Conservation (phyloP, 2,888 invertebrate species). For the Protophormia terraenovae region DNA sequence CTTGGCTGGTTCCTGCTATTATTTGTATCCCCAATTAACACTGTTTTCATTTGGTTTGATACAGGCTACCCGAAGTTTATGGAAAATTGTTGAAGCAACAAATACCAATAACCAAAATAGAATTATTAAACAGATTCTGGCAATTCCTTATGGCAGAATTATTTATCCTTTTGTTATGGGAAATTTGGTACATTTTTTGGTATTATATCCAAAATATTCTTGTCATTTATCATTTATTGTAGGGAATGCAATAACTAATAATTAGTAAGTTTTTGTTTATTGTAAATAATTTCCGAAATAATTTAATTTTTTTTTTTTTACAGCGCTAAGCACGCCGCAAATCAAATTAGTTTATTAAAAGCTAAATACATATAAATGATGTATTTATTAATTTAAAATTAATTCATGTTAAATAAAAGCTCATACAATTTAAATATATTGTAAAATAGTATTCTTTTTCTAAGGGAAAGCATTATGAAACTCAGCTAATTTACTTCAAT, state of each 20-base stretch:
- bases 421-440: background rate
- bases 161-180: slow-evolving; percentile 68
- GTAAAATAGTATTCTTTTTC: too few species aligned
- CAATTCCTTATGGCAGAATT: slow-evolving; percentile 69
- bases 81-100: slow-evolving; percentile 58
- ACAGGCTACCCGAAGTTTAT: slow-evolving; percentile 70
- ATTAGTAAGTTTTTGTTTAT: slow-evolving; percentile 67
- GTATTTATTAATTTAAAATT: too few species aligned
- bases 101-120: background rate
- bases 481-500: slow-evolving; percentile 9
- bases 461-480: too few species aligned
- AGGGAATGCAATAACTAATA: slow-evolving; percentile 61
- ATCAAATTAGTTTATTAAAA: too few species aligned
- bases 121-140: slow-evolving; percentile 53
- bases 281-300: too few species aligned
- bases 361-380: too few species aligned
- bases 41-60: slow-evolving; percentile 73
- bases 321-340: too few species aligned
- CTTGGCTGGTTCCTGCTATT: slow-evolving; percentile 73
- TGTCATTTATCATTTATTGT: slow-evolving; percentile 50
- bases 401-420: too few species aligned
- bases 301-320: too few species aligned
- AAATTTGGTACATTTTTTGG: slow-evolving; percentile 69
- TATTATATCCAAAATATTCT: slow-evolving; percentile 30
- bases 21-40: slow-evolving; percentile 72